phyloP scores from a whole-genome alignment of 2,797 vertebrate species.

The Danio aesculapii region DNA sequence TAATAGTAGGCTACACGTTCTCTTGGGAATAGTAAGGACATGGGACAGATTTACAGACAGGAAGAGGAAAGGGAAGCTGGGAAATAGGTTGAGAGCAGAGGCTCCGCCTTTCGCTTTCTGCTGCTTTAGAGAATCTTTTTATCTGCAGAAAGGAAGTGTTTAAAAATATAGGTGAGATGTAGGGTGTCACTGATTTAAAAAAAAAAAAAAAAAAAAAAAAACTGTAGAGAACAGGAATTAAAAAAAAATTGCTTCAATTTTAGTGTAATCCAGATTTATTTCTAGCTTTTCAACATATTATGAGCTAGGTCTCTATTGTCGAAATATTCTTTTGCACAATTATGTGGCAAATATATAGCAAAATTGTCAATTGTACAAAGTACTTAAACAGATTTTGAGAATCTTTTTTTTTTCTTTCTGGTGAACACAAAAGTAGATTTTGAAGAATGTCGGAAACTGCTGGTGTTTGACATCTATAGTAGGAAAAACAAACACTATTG shows the following conservation, averaged over 20 bases:
- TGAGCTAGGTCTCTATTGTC: too few species aligned
- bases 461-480: too few species aligned
- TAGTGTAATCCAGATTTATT: too few species aligned
- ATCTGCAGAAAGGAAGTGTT: slow-evolving; percentile 47
- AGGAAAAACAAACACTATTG: too few species aligned
- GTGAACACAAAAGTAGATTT: too few species aligned
- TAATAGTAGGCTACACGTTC: slow-evolving; percentile 6
- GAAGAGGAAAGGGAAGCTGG: slow-evolving; percentile 45
- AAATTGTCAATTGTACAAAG: too few species aligned
- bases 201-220: background rate
- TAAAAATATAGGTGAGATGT: background rate
- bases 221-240: background rate
- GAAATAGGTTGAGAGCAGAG: background rate
- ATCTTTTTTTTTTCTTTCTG: too few species aligned
- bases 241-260: background rate
- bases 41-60: slow-evolving; percentile 51
- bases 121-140: slow-evolving; percentile 37
- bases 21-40: slow-evolving; percentile 49
- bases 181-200: slow-evolving; percentile 15
- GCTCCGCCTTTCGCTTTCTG: background rate
- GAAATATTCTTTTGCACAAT: too few species aligned
- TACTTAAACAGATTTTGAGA: too few species aligned
- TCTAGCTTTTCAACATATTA: too few species aligned
- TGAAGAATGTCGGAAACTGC: too few species aligned
- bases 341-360: too few species aligned